Percentiles rank a stretch among this genome's conserved stretches.
Conservation (phyloP, 2,797 vertebrate genomes). For the Megaceryle alcyon region DNA sequence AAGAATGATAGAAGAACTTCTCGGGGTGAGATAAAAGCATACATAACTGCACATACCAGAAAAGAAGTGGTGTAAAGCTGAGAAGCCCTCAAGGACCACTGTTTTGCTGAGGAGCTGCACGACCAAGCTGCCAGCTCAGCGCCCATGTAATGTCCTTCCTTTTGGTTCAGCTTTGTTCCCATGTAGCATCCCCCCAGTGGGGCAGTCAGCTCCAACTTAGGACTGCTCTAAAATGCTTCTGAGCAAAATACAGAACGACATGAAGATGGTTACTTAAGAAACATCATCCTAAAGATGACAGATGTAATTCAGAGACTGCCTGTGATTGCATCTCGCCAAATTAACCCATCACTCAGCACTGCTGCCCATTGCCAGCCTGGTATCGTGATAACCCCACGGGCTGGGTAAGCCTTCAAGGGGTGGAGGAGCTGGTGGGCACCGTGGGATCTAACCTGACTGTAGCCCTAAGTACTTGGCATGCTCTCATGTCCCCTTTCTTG, state of each 20-base stretch:
- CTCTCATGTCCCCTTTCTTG: accelerated
- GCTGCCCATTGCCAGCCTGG: background rate
- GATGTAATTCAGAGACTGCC: background rate
- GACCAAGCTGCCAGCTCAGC: background rate
- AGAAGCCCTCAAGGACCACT: background rate
- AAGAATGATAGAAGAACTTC: background rate
- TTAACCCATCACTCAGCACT: background rate
- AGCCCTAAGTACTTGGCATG: background rate
- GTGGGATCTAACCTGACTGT: background rate
- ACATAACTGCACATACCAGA: background rate
- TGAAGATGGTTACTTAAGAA: background rate
- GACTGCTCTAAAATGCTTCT: background rate
- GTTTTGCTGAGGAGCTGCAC: background rate
- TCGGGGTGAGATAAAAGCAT: background rate
- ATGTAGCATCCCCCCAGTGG: accelerated
- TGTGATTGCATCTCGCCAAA: background rate
- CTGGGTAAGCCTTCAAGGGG: background rate
- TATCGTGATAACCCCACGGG: background rate
- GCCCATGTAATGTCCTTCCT: accelerated
- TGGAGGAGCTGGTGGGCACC: background rate
- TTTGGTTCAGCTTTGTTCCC: background rate
- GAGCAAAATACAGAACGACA: background rate
- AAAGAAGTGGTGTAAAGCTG: background rate
- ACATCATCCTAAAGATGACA: background rate
- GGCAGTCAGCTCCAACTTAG: background rate